A percentile compares a stretch with the other conserved stretches of the same genome.
These are phyloP conservation scores for Cinara cedri DNA, from an alignment of 2,888 invertebrate genomes.

Conservation along the genomic window DNA sequence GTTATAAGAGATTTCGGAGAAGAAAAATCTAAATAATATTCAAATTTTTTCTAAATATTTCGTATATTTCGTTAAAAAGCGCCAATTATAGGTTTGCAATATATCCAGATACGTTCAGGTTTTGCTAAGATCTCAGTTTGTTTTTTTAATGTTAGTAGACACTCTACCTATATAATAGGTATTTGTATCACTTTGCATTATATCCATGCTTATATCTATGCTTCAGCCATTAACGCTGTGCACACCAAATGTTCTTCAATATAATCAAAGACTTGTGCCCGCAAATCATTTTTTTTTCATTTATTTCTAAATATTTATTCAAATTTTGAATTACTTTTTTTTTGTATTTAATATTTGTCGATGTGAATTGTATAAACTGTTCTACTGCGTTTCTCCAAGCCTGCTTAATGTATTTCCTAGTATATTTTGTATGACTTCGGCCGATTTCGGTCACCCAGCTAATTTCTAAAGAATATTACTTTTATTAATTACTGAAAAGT, in stretches of 20 bases:
- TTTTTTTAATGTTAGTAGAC: slow-evolving; percentile 13
- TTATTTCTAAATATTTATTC: slow-evolving; percentile 10
- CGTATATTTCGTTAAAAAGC: too few species aligned
- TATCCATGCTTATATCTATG: too few species aligned
- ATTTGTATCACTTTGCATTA: slow-evolving; percentile 24
- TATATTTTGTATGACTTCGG: too few species aligned
- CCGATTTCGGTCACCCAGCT: too few species aligned
- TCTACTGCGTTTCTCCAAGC: too few species aligned
- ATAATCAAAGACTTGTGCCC: slow-evolving; percentile 11
- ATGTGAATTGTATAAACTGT: slow-evolving; percentile 7
- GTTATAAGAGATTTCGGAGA: slow-evolving; percentile 6
- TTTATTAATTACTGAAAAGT: too few species aligned
- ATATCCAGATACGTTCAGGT: too few species aligned
- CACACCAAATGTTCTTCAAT: slow-evolving; percentile 23
- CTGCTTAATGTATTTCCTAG: too few species aligned
- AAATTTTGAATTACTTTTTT: not conserved
- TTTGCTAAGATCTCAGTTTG: too few species aligned
- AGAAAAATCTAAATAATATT: slow-evolving; percentile 12
- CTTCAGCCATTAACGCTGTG: not conserved
- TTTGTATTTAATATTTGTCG: slow-evolving; percentile 9
- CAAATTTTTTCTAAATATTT: slow-evolving; percentile 25
- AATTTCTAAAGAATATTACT: too few species aligned
- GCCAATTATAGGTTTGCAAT: slow-evolving; percentile 2
- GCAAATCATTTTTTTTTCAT: slow-evolving; percentile 7
- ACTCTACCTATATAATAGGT: slow-evolving; percentile 20